Evolutionary conservation across 2,888 invertebrate genomes (phyloP).

Genomic region (Chaetoderma sp.): DNA sequence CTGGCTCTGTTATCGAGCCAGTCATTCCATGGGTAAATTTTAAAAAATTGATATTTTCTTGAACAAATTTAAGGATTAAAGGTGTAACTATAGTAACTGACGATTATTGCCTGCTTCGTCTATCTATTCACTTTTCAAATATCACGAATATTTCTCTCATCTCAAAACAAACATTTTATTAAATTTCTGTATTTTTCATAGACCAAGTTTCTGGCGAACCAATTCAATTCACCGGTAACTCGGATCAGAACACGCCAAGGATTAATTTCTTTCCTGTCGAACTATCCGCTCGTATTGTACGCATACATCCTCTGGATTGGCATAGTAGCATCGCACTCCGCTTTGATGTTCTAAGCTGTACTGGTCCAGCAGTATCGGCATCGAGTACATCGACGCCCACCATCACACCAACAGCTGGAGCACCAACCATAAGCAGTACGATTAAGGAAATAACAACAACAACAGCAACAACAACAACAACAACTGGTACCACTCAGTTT

Average conservation of each 20-base stretch:
- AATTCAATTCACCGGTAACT: constrained; percentile 33
- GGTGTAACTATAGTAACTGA: too few species aligned
- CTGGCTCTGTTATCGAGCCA: too few species aligned
- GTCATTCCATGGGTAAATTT: too few species aligned
- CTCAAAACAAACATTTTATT: too few species aligned
- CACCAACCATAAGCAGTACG: constrained; percentile 3
- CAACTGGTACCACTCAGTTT: too few species aligned
- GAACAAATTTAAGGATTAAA: too few species aligned
- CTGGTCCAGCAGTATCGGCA: neutral
- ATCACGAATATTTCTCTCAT: too few species aligned
- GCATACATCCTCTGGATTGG: constrained; percentile 52
- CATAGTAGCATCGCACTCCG: constrained; percentile 45
- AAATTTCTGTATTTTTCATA: too few species aligned
- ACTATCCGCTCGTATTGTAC: constrained; percentile 45
- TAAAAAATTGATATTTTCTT: too few species aligned
- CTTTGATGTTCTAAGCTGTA: constrained; percentile 51
- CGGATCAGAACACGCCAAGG: constrained; percentile 30
- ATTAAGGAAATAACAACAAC: too few species aligned
- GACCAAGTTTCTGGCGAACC: constrained; percentile 24
- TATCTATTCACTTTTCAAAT: too few species aligned
- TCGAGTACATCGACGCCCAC: neutral
- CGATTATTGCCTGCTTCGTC: too few species aligned
- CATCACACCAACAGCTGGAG: neutral
- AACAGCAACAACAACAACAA: constrained; percentile 30
- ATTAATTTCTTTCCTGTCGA: constrained; percentile 44